These are phyloP conservation scores for Pseudachorutes palmiensis DNA, from an alignment of 1,140 invertebrate genomes.

Conservation along the genomic window DNA sequence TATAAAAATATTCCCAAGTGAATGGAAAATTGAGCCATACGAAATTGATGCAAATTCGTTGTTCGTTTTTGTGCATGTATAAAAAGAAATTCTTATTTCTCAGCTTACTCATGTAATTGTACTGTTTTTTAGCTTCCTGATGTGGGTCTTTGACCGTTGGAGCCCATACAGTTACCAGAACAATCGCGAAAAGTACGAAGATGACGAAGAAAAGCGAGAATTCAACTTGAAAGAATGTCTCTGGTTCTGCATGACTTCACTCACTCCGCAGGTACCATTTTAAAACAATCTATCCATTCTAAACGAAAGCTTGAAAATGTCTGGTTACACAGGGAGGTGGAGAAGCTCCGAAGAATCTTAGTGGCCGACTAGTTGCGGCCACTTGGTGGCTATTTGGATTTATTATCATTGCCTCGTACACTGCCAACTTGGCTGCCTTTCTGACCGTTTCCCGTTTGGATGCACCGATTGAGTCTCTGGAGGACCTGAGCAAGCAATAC, in stretches of 20 bases:
- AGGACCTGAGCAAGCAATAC: conserved; percentile 88
- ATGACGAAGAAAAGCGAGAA: conserved; percentile 88
- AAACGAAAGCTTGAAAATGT: not conserved
- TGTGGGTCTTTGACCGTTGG: conserved; percentile 93
- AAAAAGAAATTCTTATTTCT: too few relatives aligned
- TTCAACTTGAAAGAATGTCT: conserved; percentile 93
- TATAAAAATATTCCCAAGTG: too few relatives aligned
- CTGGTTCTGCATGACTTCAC: conserved; percentile 98
- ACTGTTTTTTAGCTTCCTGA: conserved; percentile 60
- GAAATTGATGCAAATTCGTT: too few relatives aligned
- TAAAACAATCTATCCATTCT: not conserved
- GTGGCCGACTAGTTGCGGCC: conserved; percentile 81
- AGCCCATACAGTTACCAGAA: conserved; percentile 95
- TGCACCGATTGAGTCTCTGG: conserved; percentile 81
- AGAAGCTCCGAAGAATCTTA: conserved; percentile 90
- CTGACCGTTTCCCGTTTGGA: conserved; percentile 85
- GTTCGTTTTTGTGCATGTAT: too few relatives aligned
- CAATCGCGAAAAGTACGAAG: conserved; percentile 82
- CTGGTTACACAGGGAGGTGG: conserved; percentile 78
- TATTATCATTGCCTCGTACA: conserved; percentile 97
- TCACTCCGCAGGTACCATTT: conserved; percentile 72
- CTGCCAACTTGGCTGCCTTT: conserved; percentile 83
- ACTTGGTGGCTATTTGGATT: conserved; percentile 98
- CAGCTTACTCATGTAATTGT: not conserved
- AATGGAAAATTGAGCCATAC: too few relatives aligned